Conservation (phyloP, 2,888 invertebrate species). For the Ischnus inquisitorius region DNA sequence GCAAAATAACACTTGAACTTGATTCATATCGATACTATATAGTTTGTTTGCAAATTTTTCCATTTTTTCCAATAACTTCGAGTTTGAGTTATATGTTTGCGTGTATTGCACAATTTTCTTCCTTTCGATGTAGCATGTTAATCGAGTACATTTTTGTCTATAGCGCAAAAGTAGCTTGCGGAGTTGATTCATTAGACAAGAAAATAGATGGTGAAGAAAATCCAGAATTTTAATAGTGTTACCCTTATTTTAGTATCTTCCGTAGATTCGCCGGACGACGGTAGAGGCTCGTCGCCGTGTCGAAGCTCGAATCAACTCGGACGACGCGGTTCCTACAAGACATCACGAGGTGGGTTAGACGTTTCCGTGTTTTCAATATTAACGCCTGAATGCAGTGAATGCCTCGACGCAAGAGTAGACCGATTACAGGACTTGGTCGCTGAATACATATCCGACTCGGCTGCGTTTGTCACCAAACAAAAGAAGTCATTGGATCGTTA, state of each 20-base stretch:
- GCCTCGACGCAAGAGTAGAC: constrained; percentile 57
- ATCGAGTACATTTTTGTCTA: constrained; percentile 70
- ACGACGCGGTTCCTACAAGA: constrained; percentile 94
- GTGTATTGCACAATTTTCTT: constrained; percentile 65
- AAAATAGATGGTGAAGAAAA: constrained; percentile 17
- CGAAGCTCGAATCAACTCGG: constrained; percentile 89
- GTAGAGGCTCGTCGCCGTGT: constrained; percentile 91
- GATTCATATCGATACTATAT: constrained; percentile 19
- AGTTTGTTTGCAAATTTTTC: constrained; percentile 53
- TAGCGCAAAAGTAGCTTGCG: constrained; percentile 75
- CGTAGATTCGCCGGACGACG: constrained; percentile 91
- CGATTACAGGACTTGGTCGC: constrained; percentile 63
- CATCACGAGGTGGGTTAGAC: constrained; percentile 91
- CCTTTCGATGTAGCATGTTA: constrained; percentile 70
- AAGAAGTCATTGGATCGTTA: constrained; percentile 36
- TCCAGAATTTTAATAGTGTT: constrained; percentile 78
- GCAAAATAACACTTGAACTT: neutral
- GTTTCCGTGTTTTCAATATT: constrained; percentile 39
- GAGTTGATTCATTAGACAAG: constrained; percentile 20
- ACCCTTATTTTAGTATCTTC: constrained; percentile 85
- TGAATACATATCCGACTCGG: constrained; percentile 44
- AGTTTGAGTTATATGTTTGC: constrained; percentile 51
- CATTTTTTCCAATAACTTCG: constrained; percentile 30
- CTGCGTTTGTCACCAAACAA: constrained; percentile 47
- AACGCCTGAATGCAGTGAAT: constrained; percentile 62